Conservation (phyloP, 2,113 vertebrate species). For the Pogona vitticeps region DNA sequence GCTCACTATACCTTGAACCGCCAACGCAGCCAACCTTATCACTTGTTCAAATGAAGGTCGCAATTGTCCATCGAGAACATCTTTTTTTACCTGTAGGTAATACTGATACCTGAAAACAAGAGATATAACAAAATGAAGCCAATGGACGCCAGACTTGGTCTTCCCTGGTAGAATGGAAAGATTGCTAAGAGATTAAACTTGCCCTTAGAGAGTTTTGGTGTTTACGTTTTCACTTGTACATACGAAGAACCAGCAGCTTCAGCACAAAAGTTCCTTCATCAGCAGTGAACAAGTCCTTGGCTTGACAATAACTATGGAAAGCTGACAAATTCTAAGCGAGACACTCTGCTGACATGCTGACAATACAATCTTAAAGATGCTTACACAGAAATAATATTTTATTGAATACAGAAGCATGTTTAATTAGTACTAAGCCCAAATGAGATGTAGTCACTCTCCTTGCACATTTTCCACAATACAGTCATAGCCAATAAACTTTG, state of each 20-base stretch:
- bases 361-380: neutral
- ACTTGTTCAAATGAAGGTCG: conserved; percentile 88
- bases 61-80: conserved; percentile 89
- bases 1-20: conserved; percentile 89
- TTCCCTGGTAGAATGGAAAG: neutral
- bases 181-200: conserved; percentile 2
- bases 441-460: neutral
- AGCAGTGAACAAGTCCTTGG: too few relatives aligned
- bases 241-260: neutral
- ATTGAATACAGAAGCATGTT: neutral
- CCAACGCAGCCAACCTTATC: conserved; percentile 90
- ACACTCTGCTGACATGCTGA: neutral
- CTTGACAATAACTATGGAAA: neutral
- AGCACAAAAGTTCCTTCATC: neutral
- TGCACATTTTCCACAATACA: neutral
- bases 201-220: neutral
- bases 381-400: neutral
- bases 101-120: conserved; percentile 88
- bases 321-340: neutral
- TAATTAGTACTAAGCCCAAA: neutral
- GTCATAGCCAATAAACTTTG: neutral
- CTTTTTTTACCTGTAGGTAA: conserved; percentile 97
- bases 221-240: neutral
- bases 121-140: conserved; percentile 24
- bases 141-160: neutral